Conservation (phyloP, 2,113 vertebrate species). For the Gopherus evgoodei region DNA sequence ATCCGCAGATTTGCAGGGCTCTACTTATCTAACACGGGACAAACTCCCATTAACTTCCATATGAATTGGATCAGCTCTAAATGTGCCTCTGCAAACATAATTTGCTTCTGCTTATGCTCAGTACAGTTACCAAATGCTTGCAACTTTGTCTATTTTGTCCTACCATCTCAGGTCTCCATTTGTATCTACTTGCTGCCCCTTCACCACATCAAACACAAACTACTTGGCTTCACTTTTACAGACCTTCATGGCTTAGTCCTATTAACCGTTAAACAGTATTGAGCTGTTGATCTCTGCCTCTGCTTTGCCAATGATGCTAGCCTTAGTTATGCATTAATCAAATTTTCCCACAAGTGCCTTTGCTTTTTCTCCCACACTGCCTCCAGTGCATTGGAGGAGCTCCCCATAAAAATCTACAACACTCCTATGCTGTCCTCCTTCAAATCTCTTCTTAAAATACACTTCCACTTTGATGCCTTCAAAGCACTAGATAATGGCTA, state of each 20-base stretch:
- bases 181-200: not conserved
- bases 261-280: not conserved
- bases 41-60: not conserved
- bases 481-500: not conserved
- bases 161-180: not conserved
- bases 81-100: not conserved
- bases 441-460: not conserved
- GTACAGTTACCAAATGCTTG: not conserved
- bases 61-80: not conserved
- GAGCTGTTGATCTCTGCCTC: not conserved
- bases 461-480: not conserved
- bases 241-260: not conserved
- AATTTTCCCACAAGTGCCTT: not conserved
- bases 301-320: not conserved
- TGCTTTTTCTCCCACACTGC: not conserved
- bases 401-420: not conserved
- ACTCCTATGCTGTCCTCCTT: not conserved
- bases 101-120: not conserved
- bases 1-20: too few species aligned
- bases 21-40: not conserved
- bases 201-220: not conserved
- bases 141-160: not conserved
- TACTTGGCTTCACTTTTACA: not conserved
- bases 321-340: not conserved
- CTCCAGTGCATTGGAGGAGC: not conserved